Conservation (phyloP, 2,113 vertebrate species). For the Nematolebias whitei region DNA sequence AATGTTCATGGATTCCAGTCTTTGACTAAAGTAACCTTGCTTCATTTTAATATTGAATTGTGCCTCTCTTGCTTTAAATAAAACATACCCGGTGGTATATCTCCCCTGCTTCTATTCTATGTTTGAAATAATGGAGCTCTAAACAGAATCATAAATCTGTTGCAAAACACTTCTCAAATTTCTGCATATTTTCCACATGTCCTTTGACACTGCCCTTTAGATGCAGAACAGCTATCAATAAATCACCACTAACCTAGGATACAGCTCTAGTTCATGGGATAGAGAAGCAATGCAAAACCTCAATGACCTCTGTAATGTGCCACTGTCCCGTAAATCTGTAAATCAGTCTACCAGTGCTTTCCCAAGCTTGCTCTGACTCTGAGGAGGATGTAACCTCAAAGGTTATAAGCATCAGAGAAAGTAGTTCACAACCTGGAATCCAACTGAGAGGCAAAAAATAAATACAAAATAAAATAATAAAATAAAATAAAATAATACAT, state of each 20-base stretch:
- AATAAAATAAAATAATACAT: too few species aligned
- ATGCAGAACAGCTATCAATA: constrained; percentile 58
- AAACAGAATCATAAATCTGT: constrained; percentile 49
- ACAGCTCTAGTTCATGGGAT: constrained; percentile 57
- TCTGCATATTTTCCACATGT: constrained; percentile 61
- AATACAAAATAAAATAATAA: constrained; percentile 12
- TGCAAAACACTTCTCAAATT: constrained; percentile 63
- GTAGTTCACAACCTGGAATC: constrained; percentile 44
- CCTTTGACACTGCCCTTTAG: constrained; percentile 50
- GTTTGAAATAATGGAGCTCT: constrained; percentile 45
- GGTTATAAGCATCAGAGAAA: constrained; percentile 54
- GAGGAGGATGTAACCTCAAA: constrained; percentile 63
- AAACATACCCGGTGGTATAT: background rate
- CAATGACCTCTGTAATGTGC: constrained; percentile 57
- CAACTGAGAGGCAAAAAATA: constrained; percentile 39
- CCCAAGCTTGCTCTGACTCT: constrained; percentile 65
- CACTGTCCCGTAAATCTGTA: constrained; percentile 54
- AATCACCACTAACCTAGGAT: constrained; percentile 63
- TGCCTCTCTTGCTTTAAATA: background rate
- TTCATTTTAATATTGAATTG: too few species aligned
- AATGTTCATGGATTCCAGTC: too few species aligned
- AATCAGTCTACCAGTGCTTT: constrained; percentile 69
- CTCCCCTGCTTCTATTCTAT: constrained; percentile 1
- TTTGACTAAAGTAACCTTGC: too few species aligned
- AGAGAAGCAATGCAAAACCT: constrained; percentile 50